Evolutionary conservation across 1,140 invertebrate species (phyloP), one percentile per base, ranked within the genome.

Genomic region (Cepaea nemoralis): DNA sequence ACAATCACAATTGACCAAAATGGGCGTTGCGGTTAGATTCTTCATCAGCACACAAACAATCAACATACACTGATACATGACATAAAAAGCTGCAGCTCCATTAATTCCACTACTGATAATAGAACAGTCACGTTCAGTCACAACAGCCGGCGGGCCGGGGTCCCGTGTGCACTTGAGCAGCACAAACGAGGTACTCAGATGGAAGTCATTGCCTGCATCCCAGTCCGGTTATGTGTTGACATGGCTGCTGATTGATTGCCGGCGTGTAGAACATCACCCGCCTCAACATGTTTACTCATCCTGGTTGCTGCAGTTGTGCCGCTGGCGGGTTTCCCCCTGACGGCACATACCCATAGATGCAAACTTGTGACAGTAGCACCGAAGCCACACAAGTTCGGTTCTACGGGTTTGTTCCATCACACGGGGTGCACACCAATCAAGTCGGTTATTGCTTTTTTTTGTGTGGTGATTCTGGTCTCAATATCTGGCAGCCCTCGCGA

Each of bases 311-410:
- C 59, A 63, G 59, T 63, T 27, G 33, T 16, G n/a, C 59, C n/a
- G 8, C 59, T 31, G 59, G 27, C 59, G 22, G 27, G n/a, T 39
- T 70, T 70, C 40, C 35, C 1, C 19, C 8, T 48, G 42, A 45
- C 71, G 42, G 71, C 40, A 39, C 71, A 74, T 50, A 74, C 71
- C 71, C 71, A 74, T 74, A 74, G 71, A 74, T 74, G 42, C 71
- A 74, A 74, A 74, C 71, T 74, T 74, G 71, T 74, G 71, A 74
- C 31, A 27, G 42, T 6, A 27, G 8, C 37, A 24, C 42, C 2
- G 35, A 74, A n/a, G 24, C 42, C 71, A 35, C 71, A 74, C 71
- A 74, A 74, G 71, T 74, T 74, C 71, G 71, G 71, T 74, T 74
- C 71, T 74, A 74, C 71, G 71, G 71, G 71, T 74, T 50, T 45